A percentile compares a stretch with the other conserved stretches of the same genome.
These are phyloP conservation scores for Branchinecta sandiegonensis DNA, from an alignment of 2,888 invertebrate genomes.

Conservation along the genomic window DNA sequence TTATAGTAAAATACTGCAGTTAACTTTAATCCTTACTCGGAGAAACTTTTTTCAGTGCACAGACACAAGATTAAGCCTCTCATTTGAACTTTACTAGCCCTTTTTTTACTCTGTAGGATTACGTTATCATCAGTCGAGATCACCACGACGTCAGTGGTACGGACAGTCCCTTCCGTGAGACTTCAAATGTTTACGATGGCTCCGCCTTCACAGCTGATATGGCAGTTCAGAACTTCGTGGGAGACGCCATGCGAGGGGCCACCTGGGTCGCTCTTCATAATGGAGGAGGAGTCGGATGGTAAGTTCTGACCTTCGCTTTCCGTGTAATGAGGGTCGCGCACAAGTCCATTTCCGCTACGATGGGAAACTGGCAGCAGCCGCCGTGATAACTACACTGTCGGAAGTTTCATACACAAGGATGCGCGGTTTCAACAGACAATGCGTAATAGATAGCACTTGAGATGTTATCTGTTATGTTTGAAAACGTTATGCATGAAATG, in stretches of 20 bases:
- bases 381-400: too few species aligned
- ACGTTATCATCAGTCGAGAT: conserved; percentile 43
- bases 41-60: background rate
- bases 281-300: conserved; percentile 44
- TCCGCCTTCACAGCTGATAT: conserved; percentile 46
- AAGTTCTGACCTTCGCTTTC: conserved; percentile 24
- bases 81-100: background rate
- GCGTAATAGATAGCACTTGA: too few species aligned
- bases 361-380: too few species aligned
- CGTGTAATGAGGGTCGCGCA: too few species aligned
- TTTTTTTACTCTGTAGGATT: conserved; percentile 20
- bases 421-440: too few species aligned
- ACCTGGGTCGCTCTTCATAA: conserved; percentile 47
- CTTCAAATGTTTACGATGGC: conserved; percentile 46
- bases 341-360: too few species aligned
- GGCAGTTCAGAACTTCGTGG: conserved; percentile 46
- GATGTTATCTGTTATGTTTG: too few species aligned
- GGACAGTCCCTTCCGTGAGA: conserved; percentile 47
- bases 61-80: background rate
- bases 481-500: too few species aligned
- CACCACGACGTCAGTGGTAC: conserved; percentile 49
- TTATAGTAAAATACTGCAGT: too few species aligned
- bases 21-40: too few species aligned
- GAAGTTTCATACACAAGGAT: too few species aligned
- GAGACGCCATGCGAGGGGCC: conserved; percentile 44